Conservation (phyloP, 1,140 invertebrate species). For the Penaeus vannamei region DNA sequence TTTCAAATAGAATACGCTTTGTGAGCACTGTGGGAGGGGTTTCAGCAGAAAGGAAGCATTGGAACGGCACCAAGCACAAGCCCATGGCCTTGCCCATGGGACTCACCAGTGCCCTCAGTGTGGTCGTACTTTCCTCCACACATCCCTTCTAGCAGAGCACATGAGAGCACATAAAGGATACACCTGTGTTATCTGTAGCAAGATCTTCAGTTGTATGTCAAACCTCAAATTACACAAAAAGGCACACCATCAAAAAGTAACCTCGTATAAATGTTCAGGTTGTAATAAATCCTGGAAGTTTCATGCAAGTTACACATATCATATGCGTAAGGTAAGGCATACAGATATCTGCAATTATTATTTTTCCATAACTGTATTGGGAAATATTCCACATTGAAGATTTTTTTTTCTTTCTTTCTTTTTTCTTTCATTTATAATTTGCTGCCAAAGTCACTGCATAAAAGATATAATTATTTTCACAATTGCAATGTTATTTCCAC, state of each 20-base stretch:
- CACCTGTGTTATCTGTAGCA: background rate
- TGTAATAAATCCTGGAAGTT: conserved; percentile 54
- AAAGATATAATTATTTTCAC: no score
- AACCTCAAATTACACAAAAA: conserved; percentile 47
- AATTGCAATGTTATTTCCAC: no score
- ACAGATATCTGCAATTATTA: no score
- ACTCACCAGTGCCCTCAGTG: conserved; percentile 55
- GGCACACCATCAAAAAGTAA: conserved; percentile 40
- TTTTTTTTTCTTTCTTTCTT: no score
- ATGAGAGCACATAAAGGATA: conserved; percentile 40
- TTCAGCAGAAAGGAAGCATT: conserved; percentile 58
- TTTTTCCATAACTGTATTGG: no score
- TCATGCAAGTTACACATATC: conserved; percentile 56
- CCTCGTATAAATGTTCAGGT: conserved; percentile 29
- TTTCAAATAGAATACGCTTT: conserved; percentile 33
- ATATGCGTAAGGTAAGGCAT: conserved; percentile 53
- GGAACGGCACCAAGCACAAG: conserved; percentile 50
- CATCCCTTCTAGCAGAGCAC: conserved; percentile 50
- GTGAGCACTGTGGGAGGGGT: conserved; percentile 49
- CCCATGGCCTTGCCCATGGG: conserved; percentile 40
- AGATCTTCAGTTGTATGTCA: conserved; percentile 52
- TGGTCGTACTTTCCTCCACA: conserved; percentile 49
- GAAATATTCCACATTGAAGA: no score
- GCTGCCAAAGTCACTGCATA: no score
- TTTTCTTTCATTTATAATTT: no score